Conservation (phyloP, 2,113 vertebrate species). For the Morone saxatilis region DNA sequence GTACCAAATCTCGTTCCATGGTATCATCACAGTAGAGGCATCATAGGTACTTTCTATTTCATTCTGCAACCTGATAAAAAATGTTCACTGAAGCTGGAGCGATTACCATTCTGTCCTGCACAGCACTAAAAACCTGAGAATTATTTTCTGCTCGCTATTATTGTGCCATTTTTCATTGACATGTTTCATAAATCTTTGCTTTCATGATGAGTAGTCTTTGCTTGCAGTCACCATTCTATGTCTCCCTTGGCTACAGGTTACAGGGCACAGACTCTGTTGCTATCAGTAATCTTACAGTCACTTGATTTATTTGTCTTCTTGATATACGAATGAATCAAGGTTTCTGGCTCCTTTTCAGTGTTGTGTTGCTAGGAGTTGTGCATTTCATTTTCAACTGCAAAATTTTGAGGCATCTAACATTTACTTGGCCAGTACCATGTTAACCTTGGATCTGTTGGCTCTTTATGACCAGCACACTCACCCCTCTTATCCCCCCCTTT, state of each 20-base stretch:
- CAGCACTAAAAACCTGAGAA: conserved; percentile 6
- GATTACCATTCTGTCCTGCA: not conserved
- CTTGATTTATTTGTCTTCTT: conserved; percentile 40
- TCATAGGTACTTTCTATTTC: conserved; percentile 4
- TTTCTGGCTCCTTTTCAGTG: conserved; percentile 29
- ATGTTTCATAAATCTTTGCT: conserved; percentile 27
- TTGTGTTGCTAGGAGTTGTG: not conserved
- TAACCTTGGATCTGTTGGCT: conserved; percentile 1
- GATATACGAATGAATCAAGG: conserved; percentile 21
- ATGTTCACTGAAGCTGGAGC: not conserved
- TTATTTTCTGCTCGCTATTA: conserved; percentile 24
- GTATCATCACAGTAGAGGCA: not conserved
- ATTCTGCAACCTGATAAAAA: not conserved
- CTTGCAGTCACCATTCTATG: not conserved
- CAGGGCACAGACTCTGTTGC: conserved; percentile 19
- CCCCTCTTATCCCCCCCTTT: not conserved
- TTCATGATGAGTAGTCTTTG: conserved; percentile 19
- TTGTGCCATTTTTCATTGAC: conserved; percentile 4
- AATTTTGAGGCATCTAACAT: conserved; percentile 1
- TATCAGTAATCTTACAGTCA: conserved; percentile 28
- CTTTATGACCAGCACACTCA: not conserved
- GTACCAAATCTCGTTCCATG: not conserved
- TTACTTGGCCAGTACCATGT: conserved; percentile 17
- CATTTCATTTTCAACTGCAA: conserved; percentile 15
- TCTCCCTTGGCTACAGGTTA: conserved; percentile 22